phyloP scores from a whole-genome alignment of 1,140 invertebrate genomes.

The Drosophila cardini region DNA sequence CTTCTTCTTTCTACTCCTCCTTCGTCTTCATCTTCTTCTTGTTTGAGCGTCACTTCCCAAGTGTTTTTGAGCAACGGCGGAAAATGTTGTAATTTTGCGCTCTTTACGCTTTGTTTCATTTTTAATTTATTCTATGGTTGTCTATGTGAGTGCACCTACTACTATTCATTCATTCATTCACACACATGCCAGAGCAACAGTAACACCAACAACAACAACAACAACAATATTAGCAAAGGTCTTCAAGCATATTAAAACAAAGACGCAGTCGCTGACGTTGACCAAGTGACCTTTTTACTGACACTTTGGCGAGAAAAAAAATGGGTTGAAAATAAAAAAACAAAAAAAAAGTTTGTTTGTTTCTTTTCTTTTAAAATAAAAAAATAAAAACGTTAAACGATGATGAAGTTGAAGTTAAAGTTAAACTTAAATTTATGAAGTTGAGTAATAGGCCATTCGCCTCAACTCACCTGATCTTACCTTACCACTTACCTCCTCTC shows the following conservation, averaged over 20 bases:
- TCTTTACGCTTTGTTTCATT: slow-evolving; percentile 83
- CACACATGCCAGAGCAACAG: slow-evolving; percentile 51
- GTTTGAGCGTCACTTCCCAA: slow-evolving; percentile 42
- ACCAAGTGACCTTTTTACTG: slow-evolving; percentile 82
- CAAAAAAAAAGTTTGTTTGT: slow-evolving; percentile 54
- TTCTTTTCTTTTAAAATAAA: slow-evolving; percentile 56
- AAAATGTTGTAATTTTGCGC: slow-evolving; percentile 80
- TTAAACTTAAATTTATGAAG: slow-evolving; percentile 37
- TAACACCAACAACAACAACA: slow-evolving; percentile 37
- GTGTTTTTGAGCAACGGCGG: slow-evolving; percentile 76
- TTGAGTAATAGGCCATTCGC: slow-evolving; percentile 49
- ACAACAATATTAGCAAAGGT: slow-evolving; percentile 61
- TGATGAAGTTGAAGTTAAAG: slow-evolving; percentile 39
- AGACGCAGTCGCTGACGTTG: slow-evolving; percentile 57
- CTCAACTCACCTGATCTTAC: neutral
- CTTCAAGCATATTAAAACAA: slow-evolving; percentile 71
- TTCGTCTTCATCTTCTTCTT: slow-evolving; percentile 8
- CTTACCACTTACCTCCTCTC: no score
- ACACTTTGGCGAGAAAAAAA: slow-evolving; percentile 68
- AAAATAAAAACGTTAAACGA: slow-evolving; percentile 39
- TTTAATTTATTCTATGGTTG: slow-evolving; percentile 79
- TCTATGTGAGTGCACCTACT: slow-evolving; percentile 69
- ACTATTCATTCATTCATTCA: slow-evolving; percentile 41
- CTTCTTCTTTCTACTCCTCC: no score
- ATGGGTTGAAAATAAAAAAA: slow-evolving; percentile 44